Evolutionary conservation across 2,888 invertebrate genomes (phyloP).

Genomic region (Cacoxenus indagator): DNA sequence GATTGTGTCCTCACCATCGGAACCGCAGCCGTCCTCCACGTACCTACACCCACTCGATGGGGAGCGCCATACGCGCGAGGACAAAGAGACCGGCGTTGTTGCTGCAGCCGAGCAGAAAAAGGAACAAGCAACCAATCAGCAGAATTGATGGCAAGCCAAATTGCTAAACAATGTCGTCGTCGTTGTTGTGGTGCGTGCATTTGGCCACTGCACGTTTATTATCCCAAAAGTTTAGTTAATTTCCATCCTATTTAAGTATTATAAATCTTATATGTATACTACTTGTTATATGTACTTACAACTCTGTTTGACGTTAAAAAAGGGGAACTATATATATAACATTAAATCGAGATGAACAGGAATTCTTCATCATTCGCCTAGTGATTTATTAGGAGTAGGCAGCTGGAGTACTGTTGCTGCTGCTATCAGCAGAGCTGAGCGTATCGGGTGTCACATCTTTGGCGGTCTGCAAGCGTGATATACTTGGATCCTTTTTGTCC

Average conservation of each 20-base stretch:
- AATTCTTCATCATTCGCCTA: too few relatives aligned
- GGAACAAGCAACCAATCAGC: too few relatives aligned
- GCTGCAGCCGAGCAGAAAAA: conserved; percentile 55
- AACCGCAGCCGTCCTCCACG: conserved; percentile 47
- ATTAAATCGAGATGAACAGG: too few relatives aligned
- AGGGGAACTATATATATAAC: too few relatives aligned
- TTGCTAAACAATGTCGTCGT: conserved; percentile 4
- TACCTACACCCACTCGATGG: conserved; percentile 50
- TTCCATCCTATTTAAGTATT: conserved; percentile 25
- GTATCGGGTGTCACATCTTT: conserved; percentile 70
- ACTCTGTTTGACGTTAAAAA: background rate
- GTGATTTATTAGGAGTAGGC: too few relatives aligned
- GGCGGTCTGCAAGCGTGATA: conserved; percentile 61
- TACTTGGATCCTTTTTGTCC: conserved; percentile 70
- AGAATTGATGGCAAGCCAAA: conserved; percentile 24
- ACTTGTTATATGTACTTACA: conserved; percentile 1
- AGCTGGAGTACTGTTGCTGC: conserved; percentile 69
- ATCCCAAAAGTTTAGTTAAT: conserved; percentile 21
- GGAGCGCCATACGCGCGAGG: conserved; percentile 62
- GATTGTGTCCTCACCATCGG: conserved; percentile 53
- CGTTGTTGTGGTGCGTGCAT: background rate
- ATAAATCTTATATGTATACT: conserved; percentile 19
- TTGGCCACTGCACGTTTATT: background rate
- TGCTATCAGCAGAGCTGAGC: conserved; percentile 70
- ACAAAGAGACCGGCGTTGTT: conserved; percentile 63